Conservation (phyloP, 2,888 invertebrate species). For the Epinotia nisella region DNA sequence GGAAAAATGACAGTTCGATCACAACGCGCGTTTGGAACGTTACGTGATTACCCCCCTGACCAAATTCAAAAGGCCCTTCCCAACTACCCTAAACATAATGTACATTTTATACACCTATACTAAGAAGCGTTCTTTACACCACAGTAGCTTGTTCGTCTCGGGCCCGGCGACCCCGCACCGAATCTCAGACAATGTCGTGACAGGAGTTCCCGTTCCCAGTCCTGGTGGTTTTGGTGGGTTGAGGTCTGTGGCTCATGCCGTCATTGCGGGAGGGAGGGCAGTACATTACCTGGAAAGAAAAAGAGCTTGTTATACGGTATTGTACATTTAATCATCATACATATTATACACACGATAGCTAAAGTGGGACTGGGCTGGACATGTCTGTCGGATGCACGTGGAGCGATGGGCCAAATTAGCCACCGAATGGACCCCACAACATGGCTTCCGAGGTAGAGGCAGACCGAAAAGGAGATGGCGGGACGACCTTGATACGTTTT, state of each 20-base stretch:
- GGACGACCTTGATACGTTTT: too few species aligned
- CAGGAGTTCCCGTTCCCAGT: constrained; percentile 88
- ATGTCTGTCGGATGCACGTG: too few species aligned
- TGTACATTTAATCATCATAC: too few species aligned
- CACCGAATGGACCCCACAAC: too few species aligned
- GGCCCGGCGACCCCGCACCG: constrained; percentile 70
- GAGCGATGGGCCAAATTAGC: too few species aligned
- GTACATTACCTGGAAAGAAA: constrained; percentile 82
- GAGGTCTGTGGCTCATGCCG: constrained; percentile 76
- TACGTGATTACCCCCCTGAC: too few species aligned
- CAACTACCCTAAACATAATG: neutral
- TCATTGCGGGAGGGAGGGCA: constrained; percentile 81
- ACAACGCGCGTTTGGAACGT: too few species aligned
- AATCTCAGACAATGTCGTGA: constrained; percentile 83
- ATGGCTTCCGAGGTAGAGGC: too few species aligned
- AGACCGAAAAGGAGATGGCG: too few species aligned
- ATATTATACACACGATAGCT: too few species aligned
- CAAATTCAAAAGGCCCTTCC: constrained; percentile 27
- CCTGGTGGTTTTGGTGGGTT: constrained; percentile 87
- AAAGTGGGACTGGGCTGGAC: too few species aligned
- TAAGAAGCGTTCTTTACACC: constrained; percentile 56
- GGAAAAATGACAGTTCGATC: too few species aligned
- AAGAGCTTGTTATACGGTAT: neutral
- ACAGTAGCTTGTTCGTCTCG: constrained; percentile 70
- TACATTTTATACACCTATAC: constrained; percentile 20